Conservation (phyloP, 2,797 vertebrate species). For the Bradypodion pumilum region DNA sequence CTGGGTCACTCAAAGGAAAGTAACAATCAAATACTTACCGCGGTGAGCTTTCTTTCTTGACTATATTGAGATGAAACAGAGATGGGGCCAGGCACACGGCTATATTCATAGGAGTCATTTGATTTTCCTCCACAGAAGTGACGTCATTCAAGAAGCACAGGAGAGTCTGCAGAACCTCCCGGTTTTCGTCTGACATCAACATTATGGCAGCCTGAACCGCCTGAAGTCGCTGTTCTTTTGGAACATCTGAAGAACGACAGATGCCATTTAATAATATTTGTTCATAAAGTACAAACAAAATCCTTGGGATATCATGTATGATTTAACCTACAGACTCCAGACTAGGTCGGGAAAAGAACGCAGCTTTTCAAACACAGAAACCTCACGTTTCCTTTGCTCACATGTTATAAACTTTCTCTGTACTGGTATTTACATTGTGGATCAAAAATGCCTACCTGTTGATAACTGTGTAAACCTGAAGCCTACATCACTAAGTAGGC, state of each 20-base stretch:
- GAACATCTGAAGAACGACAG: constrained; percentile 81
- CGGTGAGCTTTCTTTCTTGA: constrained; percentile 94
- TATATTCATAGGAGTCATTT: constrained; percentile 98
- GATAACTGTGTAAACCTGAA: background rate
- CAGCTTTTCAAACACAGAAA: background rate
- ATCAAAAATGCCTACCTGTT: background rate
- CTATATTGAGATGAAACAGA: constrained; percentile 95
- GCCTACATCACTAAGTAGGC: background rate
- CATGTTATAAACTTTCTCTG: background rate
- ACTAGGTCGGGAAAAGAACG: constrained; percentile 8
- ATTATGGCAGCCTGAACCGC: constrained; percentile 94
- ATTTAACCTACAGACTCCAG: background rate
- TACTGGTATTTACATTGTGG: background rate
- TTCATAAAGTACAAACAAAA: background rate
- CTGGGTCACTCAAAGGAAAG: background rate
- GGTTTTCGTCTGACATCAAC: constrained; percentile 95
- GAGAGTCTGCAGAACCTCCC: constrained; percentile 93
- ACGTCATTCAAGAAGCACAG: constrained; percentile 95
- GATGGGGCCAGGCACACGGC: constrained; percentile 97
- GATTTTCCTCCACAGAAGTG: constrained; percentile 91
- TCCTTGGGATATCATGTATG: background rate
- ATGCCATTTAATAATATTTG: rapidly evolving
- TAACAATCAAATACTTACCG: constrained; percentile 73
- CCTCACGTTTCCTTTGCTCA: background rate
- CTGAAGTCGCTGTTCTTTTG: constrained; percentile 93